Conservation (phyloP, 2,888 invertebrate genomes). For the Phlogophora meticulosa region DNA sequence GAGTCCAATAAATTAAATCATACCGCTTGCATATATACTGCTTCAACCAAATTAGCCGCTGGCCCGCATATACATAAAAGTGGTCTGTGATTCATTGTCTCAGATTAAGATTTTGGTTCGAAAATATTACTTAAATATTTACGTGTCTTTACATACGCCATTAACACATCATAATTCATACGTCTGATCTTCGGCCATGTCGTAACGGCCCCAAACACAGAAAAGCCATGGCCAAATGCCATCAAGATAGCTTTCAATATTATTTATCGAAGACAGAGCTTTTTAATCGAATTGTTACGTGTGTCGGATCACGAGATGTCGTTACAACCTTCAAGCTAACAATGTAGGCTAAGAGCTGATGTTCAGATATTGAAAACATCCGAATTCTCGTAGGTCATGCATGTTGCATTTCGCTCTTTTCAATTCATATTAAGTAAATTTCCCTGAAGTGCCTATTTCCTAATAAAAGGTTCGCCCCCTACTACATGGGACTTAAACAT, state of each 20-base stretch:
- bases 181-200: conserved; percentile 77
- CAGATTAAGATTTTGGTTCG: conserved; percentile 12
- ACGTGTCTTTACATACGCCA: conserved; percentile 20
- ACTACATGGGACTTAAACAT: too few relatives aligned
- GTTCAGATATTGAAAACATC: neutral
- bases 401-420: neutral
- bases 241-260: conserved; percentile 84
- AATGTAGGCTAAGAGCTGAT: conserved; percentile 54
- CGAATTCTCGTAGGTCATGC: too few relatives aligned
- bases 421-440: too few relatives aligned
- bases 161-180: conserved; percentile 60
- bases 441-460: too few relatives aligned
- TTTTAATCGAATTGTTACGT: conserved; percentile 75
- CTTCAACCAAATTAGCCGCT: neutral
- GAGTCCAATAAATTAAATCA: neutral
- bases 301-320: conserved; percentile 70
- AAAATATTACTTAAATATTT: conserved; percentile 14
- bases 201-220: conserved; percentile 80
- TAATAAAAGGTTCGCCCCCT: too few relatives aligned
- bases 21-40: neutral
- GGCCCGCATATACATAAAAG: neutral
- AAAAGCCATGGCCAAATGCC: conserved; percentile 86
- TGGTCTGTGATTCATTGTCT: conserved; percentile 1
- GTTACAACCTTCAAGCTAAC: conserved; percentile 71
- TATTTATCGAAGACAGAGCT: conserved; percentile 77